phyloP scores from a whole-genome alignment of 2,888 invertebrate species.

The Zhuqinia jingwanae region DNA sequence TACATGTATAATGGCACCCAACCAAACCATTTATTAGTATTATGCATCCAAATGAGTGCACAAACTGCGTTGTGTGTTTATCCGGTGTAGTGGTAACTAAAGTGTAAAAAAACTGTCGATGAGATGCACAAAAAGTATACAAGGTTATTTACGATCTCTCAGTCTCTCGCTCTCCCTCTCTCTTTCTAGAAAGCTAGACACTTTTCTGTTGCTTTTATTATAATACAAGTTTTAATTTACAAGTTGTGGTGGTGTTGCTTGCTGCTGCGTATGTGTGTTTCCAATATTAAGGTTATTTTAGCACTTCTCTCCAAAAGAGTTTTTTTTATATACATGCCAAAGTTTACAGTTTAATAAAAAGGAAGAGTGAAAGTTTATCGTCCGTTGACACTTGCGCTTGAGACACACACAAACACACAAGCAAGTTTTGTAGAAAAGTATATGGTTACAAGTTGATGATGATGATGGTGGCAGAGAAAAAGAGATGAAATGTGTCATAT shows the following conservation, averaged over 20 bases:
- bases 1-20: constrained; percentile 20
- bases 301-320: too few species aligned
- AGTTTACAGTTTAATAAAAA: constrained; percentile 43
- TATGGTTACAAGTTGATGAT: not conserved
- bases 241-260: not conserved
- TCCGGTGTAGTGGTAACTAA: too few species aligned
- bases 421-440: not conserved
- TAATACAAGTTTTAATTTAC: too few species aligned
- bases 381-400: not conserved
- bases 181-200: too few species aligned
- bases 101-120: too few species aligned
- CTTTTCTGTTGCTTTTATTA: too few species aligned
- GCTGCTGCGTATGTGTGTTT: not conserved
- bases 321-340: constrained; percentile 5
- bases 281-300: not conserved
- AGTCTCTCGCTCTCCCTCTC: too few species aligned
- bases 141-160: too few species aligned
- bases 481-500: constrained; percentile 35
- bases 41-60: not conserved
- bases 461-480: not conserved
- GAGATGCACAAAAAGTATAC: too few species aligned
- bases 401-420: not conserved
- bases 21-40: not conserved
- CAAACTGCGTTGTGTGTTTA: too few species aligned
- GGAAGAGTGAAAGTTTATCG: constrained; percentile 20